A percentile compares a stretch with the other conserved stretches of the same genome.
Conservation (phyloP, 2,888 invertebrate genomes). For the Limnephilus auricula region DNA sequence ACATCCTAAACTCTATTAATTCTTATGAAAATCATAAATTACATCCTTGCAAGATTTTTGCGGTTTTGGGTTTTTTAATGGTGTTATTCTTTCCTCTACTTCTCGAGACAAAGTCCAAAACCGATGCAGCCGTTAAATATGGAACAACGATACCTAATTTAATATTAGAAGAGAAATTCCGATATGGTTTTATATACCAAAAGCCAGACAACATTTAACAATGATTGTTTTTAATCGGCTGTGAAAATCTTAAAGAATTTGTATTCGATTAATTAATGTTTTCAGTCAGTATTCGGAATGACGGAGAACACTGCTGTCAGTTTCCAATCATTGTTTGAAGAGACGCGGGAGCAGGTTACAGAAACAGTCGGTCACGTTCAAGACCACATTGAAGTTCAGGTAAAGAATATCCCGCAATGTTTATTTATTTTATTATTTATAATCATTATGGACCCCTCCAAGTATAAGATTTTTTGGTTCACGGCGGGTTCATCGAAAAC, state of each 20-base stretch:
- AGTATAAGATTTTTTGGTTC: no score
- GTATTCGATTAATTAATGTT: background rate
- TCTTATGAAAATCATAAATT: background rate
- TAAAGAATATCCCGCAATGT: slow-evolving; percentile 65
- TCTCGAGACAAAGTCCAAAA: background rate
- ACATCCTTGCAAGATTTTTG: no score
- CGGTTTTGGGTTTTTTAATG: no score
- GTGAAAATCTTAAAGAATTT: background rate
- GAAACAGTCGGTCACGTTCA: slow-evolving; percentile 80
- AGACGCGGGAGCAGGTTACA: slow-evolving; percentile 75
- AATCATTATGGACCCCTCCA: no score
- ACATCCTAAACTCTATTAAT: slow-evolving; percentile 3
- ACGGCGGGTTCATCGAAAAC: no score
- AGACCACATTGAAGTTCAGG: slow-evolving; percentile 81
- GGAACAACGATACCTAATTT: background rate
- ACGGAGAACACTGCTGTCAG: slow-evolving; percentile 80
- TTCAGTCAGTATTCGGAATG: slow-evolving; percentile 80
- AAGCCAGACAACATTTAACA: no score
- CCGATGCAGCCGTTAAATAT: slow-evolving; percentile 14
- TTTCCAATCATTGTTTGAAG: slow-evolving; percentile 78
- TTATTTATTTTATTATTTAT: no score
- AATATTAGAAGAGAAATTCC: no score
- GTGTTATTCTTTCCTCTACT: no score
- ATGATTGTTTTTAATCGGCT: no score
- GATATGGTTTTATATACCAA: no score